Conservation (phyloP, 2,113 vertebrate genomes). For the Pelobates fuscus region DNA sequence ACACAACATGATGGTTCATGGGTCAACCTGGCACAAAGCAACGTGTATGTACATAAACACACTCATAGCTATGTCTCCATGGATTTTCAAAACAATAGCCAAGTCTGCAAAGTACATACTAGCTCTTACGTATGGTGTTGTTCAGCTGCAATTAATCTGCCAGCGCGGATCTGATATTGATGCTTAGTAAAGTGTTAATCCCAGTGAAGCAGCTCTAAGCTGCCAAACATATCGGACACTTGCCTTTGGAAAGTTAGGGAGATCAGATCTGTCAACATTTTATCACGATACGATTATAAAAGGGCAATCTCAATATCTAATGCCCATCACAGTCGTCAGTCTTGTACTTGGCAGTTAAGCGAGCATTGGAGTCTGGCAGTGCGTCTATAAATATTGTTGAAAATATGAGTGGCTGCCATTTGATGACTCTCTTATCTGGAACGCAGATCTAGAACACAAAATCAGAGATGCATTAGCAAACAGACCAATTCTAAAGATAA, state of each 20-base stretch:
- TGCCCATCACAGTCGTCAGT: not conserved
- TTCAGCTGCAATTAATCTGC: not conserved
- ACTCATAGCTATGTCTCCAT: not conserved
- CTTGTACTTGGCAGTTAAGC: not conserved
- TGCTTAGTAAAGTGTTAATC: constrained; percentile 27
- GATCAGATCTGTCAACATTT: constrained; percentile 21
- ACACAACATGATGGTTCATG: not conserved
- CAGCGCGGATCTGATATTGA: constrained; percentile 14
- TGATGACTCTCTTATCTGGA: not conserved
- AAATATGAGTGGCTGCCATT: not conserved
- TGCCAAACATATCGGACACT: constrained; percentile 15
- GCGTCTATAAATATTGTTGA: not conserved
- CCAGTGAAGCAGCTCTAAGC: constrained; percentile 30
- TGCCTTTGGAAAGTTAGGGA: constrained; percentile 20
- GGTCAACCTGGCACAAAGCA: not conserved
- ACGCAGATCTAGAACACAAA: too few relatives aligned
- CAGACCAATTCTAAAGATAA: too few relatives aligned
- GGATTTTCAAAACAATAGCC: constrained; percentile 4
- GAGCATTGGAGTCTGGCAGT: not conserved
- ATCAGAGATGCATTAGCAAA: too few relatives aligned
- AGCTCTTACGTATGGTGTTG: not conserved
- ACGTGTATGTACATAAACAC: not conserved
- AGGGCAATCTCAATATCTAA: not conserved
- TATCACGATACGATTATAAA: constrained; percentile 12
- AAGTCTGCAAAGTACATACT: not conserved